phyloP scores from a whole-genome alignment of 2,888 invertebrate genomes.

The Alsophila aescularia region DNA sequence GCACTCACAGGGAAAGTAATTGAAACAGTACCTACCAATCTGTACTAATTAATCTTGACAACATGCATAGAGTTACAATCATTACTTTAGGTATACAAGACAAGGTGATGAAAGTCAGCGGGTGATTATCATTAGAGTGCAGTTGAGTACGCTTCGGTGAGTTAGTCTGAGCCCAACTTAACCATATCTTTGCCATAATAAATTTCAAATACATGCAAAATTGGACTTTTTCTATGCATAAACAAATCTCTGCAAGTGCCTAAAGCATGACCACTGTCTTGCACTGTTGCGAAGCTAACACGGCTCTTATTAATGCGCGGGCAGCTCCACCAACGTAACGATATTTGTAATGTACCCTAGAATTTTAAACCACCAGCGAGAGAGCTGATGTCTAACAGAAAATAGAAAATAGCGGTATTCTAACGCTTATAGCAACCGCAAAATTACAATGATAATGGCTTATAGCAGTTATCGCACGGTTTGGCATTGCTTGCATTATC shows the following conservation, averaged over 20 bases:
- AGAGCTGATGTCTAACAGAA: slow-evolving; percentile 1
- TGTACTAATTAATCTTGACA: not conserved
- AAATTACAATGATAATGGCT: not conserved
- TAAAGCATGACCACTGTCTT: not conserved
- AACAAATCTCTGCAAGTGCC: not conserved
- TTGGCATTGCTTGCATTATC: too few relatives aligned
- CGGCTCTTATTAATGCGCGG: slow-evolving; percentile 50
- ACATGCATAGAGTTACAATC: not conserved
- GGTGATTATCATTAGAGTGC: too few relatives aligned
- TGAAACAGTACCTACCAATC: not conserved
- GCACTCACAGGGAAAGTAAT: not conserved
- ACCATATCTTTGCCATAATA: too few relatives aligned
- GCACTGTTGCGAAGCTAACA: slow-evolving; percentile 2
- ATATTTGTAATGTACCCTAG: slow-evolving; percentile 41
- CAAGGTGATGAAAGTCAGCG: too few relatives aligned
- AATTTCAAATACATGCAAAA: too few relatives aligned
- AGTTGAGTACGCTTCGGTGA: too few relatives aligned
- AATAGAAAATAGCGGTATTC: slow-evolving; percentile 7
- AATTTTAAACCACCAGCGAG: slow-evolving; percentile 32
- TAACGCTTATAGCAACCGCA: not conserved
- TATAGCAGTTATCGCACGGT: not conserved
- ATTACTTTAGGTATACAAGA: too few relatives aligned
- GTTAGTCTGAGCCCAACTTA: too few relatives aligned
- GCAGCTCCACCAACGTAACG: slow-evolving; percentile 38
- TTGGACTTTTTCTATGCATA: too few relatives aligned